A percentile compares a stretch with the other conserved stretches of the same genome.
Conservation (phyloP, 1,140 invertebrate species). For the Tetragnatha versicolor region DNA sequence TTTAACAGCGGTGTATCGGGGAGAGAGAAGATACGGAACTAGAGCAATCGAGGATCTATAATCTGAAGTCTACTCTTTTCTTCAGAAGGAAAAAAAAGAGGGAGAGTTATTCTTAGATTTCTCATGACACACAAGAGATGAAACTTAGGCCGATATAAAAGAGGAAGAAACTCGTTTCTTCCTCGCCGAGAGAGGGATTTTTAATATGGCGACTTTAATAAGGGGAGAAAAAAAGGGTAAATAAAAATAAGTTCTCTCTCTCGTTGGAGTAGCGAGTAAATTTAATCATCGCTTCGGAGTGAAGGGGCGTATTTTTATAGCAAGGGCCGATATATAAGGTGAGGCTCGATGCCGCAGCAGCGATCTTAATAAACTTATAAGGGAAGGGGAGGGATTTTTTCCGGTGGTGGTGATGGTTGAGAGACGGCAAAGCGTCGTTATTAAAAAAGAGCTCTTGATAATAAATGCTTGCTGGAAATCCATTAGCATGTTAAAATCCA, state of each 20-base stretch:
- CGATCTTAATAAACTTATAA: too few relatives aligned
- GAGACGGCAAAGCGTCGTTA: too few relatives aligned
- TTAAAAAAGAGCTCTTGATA: too few relatives aligned
- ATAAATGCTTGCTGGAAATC: too few relatives aligned
- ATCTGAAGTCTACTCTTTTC: constrained; percentile 40
- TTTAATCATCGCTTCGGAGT: neutral
- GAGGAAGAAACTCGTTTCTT: neutral
- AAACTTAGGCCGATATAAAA: neutral
- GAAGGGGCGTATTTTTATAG: too few relatives aligned
- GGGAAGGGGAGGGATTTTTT: too few relatives aligned
- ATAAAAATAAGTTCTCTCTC: neutral
- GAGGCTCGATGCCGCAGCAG: too few relatives aligned
- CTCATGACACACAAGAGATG: neutral
- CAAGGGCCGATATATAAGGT: too few relatives aligned
- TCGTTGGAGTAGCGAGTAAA: neutral
- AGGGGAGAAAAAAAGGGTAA: neutral
- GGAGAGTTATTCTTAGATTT: constrained; percentile 32
- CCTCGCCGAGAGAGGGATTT: too few relatives aligned
- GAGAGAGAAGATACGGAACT: neutral
- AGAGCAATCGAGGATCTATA: constrained; percentile 30
- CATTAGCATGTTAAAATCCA: too few relatives aligned
- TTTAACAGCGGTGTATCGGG: neutral
- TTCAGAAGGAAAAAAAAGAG: too few relatives aligned
- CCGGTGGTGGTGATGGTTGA: too few relatives aligned
- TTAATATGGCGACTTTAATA: constrained; percentile 26